Evolutionary conservation across 2,888 invertebrate species (phyloP).

Genomic region (Melanargia galathea): DNA sequence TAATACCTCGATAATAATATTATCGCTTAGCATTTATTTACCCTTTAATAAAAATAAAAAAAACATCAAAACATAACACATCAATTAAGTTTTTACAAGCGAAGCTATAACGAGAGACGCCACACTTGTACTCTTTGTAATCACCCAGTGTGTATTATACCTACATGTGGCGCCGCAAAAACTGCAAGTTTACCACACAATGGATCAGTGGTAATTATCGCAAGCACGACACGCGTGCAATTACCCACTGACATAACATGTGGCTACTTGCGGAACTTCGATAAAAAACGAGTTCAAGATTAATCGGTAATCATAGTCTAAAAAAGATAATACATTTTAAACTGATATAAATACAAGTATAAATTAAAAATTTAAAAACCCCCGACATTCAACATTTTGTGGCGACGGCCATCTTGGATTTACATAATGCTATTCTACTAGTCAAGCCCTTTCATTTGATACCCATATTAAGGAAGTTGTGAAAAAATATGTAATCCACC

Average conservation of each 20-base stretch:
- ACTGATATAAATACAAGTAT: too few relatives aligned
- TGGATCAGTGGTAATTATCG: constrained; percentile 37
- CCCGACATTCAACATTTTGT: too few relatives aligned
- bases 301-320: not conserved
- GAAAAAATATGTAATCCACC: too few relatives aligned
- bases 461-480: too few relatives aligned
- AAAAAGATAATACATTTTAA: too few relatives aligned
- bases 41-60: too few relatives aligned
- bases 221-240: constrained; percentile 32
- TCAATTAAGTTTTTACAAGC: not conserved
- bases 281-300: not conserved
- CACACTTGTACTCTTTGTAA: constrained; percentile 1
- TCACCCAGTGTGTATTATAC: not conserved
- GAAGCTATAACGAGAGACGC: constrained; percentile 4
- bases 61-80: not conserved
- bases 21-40: too few relatives aligned
- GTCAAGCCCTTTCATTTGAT: too few relatives aligned
- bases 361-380: too few relatives aligned
- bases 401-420: too few relatives aligned
- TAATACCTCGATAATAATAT: too few relatives aligned
- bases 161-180: constrained; percentile 40
- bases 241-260: constrained; percentile 20
- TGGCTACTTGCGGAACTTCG: constrained; percentile 1
- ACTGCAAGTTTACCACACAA: constrained; percentile 37
- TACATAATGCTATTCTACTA: too few relatives aligned